Conservation (phyloP, 2,113 vertebrate genomes). For the Varanus komodoensis region DNA sequence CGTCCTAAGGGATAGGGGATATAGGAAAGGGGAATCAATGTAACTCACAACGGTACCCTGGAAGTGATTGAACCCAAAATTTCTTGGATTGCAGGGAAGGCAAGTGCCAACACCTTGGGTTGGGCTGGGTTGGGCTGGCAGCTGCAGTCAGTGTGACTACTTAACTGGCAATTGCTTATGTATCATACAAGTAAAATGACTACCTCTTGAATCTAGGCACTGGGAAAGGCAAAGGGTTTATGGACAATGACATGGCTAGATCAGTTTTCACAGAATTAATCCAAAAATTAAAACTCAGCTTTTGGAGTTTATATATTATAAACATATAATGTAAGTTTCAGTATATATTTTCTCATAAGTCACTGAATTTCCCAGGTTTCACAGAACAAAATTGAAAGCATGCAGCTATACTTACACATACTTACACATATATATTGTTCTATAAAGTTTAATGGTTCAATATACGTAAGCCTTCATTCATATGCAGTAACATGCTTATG, state of each 20-base stretch:
- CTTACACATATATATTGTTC: not conserved
- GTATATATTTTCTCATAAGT: not conserved
- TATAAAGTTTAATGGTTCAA: not conserved
- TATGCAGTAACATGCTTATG: not conserved
- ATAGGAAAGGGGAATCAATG: not conserved
- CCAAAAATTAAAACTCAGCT: not conserved
- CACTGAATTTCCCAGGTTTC: no score
- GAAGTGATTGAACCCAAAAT: not conserved
- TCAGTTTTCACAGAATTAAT: no score
- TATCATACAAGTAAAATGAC: not conserved
- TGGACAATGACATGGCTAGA: not conserved
- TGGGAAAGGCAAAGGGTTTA: not conserved
- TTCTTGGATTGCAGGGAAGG: not conserved
- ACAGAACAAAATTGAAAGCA: not conserved
- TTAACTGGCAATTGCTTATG: not conserved
- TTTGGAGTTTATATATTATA: no score
- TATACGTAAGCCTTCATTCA: not conserved
- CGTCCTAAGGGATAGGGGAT: not conserved
- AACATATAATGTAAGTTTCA: no score
- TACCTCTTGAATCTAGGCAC: not conserved
- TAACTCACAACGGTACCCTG: not conserved
- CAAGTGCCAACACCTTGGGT: not conserved
- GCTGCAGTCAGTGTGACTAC: not conserved
- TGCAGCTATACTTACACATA: not conserved
- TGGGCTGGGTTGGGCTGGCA: not conserved